Evolutionary conservation across 2,113 vertebrate genomes (phyloP), one percentile per base, ranked within the genome.

Genomic region (Odobenus rosmarus): DNA sequence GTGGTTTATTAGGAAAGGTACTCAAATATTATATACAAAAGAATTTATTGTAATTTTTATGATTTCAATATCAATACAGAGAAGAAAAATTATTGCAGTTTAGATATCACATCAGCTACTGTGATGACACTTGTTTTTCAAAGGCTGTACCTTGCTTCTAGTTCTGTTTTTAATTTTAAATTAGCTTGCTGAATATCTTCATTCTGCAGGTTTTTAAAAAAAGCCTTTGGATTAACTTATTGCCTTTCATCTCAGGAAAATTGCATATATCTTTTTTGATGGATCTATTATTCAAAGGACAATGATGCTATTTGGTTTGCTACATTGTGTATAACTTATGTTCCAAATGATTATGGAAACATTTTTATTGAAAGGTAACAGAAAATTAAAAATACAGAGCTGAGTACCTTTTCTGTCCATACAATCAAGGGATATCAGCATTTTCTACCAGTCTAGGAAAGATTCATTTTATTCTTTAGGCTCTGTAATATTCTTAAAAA

Each of bases 131-230:
- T 86, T 74, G 51, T 16, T 90, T 94, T 90, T 95, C 69, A 84
- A 90, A 81, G 81, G 8, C 18, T 77, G 6, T 7, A 51, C 1
- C 8, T 86, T 95, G 12, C 39, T 62, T 86, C 77, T 91, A 24
- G 10, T n/a, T 81, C 57, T 79, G 31, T 13, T 82, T 83, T 94
- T 84, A 79, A 90, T 93, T 93, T 93, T 92, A 95, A 94, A 89
- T 93, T 76, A 24, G 11, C 13, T 86, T 62, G 7, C 21, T 67
- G 53, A 90, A 51, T 84, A 62, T 31, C 49, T 80, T 76, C 16
- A 31, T 89, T 86, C 36, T 80, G 19, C 33, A 94, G 19, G 9
- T 57, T 69, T 59, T 62, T 26, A 36, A 49, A 74, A 85, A 85
- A 69, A 39, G 1, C 13, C 12, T 76, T 88, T 77, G 64, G 36